Evolutionary conservation across 2,797 vertebrate genomes (phyloP).

Genomic region (Tokudaia muenninki): DNA sequence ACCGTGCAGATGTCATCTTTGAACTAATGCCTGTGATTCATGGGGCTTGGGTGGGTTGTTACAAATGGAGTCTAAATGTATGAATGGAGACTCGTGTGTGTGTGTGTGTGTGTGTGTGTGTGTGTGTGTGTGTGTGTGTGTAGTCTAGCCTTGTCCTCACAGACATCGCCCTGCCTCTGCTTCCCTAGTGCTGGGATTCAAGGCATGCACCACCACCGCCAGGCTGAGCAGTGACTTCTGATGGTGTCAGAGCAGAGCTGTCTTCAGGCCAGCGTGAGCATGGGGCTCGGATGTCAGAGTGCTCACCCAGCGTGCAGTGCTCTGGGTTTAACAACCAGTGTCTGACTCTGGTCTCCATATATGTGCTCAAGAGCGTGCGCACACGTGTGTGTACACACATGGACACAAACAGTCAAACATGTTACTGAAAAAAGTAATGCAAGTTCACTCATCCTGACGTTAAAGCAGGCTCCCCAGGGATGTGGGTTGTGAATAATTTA

Average conservation of each 20-base stretch:
- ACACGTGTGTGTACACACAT: no score
- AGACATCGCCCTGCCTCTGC: background rate
- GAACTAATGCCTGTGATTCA: background rate
- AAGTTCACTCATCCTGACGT: background rate
- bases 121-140: no score
- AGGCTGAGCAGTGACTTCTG: background rate
- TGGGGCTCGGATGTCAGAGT: background rate
- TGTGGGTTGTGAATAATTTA: background rate
- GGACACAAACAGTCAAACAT: background rate
- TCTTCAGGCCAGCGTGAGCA: no score
- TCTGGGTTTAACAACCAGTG: background rate
- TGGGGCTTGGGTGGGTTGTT: no score
- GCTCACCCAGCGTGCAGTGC: background rate
- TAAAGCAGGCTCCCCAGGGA: background rate
- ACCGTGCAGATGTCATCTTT: background rate
- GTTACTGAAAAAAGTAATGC: background rate
- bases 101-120: no score
- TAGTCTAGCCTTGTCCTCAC: background rate
- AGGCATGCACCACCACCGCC: background rate
- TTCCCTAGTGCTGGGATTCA: no score
- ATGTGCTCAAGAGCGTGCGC: background rate
- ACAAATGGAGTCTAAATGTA: background rate
- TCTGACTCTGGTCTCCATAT: background rate
- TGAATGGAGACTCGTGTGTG: background rate
- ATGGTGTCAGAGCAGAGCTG: background rate